These are phyloP conservation scores for Peribatodes rhomboidaria DNA, from an alignment of 2,888 invertebrate genomes.

Conservation along the genomic window DNA sequence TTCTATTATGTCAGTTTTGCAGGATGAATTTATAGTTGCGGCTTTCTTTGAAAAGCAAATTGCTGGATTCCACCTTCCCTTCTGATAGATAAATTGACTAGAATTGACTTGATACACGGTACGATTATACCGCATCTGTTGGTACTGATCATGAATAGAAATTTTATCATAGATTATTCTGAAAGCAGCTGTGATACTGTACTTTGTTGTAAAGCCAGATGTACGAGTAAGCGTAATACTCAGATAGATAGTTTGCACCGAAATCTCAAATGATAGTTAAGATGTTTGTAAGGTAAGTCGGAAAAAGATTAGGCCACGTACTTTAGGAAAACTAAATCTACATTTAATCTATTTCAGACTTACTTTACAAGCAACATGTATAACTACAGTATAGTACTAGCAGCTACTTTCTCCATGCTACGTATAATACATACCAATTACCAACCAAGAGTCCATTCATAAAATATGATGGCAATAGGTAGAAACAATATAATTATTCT, in stretches of 20 bases:
- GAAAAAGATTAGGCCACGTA: no score
- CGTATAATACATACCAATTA: no score
- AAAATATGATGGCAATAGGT: no score
- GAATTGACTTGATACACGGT: constrained; percentile 13
- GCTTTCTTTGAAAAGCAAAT: constrained; percentile 42
- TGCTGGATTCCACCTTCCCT: constrained; percentile 20
- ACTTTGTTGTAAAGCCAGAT: not conserved
- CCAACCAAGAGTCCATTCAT: no score
- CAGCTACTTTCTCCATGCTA: no score
- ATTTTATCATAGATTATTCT: constrained; percentile 13
- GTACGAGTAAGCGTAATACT: not conserved
- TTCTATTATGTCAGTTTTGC: constrained; percentile 18
- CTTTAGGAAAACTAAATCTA: no score
- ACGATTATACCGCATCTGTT: constrained; percentile 10
- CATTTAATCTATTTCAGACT: no score
- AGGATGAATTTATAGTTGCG: constrained; percentile 27
- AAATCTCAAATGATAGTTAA: no score
- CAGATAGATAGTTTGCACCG: not conserved
- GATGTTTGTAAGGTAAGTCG: no score
- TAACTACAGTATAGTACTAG: no score
- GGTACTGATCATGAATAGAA: constrained; percentile 8
- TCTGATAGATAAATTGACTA: not conserved
- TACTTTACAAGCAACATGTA: no score
- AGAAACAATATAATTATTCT: no score
- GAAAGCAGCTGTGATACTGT: constrained; percentile 4